Conservation (phyloP, 2,888 invertebrate species). For the Drosophila kuntzei region DNA sequence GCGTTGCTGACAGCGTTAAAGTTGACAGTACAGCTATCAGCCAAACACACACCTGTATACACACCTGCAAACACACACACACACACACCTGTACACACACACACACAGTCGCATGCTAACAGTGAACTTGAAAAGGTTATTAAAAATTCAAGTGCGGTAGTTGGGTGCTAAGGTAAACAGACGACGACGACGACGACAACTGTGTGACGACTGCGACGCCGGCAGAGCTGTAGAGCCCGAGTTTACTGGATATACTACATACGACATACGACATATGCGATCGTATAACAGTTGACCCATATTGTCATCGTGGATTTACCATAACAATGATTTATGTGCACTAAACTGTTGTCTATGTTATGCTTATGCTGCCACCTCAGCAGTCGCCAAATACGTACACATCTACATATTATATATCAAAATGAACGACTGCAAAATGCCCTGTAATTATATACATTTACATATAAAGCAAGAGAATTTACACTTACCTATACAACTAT, state of each 20-base stretch:
- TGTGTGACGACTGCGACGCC: slow-evolving; percentile 28
- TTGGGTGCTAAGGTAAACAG: slow-evolving; percentile 73
- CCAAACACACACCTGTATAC: slow-evolving; percentile 18
- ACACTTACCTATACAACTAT: neutral
- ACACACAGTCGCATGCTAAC: slow-evolving; percentile 33
- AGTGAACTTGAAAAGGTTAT: slow-evolving; percentile 78
- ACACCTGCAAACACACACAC: slow-evolving; percentile 14
- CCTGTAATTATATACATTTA: slow-evolving; percentile 4
- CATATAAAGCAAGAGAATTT: too few relatives aligned
- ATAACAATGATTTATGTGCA: slow-evolving; percentile 44
- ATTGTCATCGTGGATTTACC: slow-evolving; percentile 52
- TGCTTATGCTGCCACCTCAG: slow-evolving; percentile 16
- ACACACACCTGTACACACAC: slow-evolving; percentile 25
- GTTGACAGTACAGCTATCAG: slow-evolving; percentile 56
- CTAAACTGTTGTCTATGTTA: slow-evolving; percentile 23
- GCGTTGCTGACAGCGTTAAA: slow-evolving; percentile 35
- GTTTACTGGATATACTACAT: slow-evolving; percentile 19
- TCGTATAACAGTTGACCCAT: slow-evolving; percentile 45
- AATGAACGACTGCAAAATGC: slow-evolving; percentile 16
- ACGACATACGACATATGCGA: neutral
- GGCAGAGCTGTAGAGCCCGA: slow-evolving; percentile 7
- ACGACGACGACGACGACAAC: slow-evolving; percentile 37
- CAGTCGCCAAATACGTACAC: too few relatives aligned
- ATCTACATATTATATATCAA: too few relatives aligned
- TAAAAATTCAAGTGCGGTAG: slow-evolving; percentile 77